A percentile compares a stretch with the other conserved stretches of the same genome.
Conservation (phyloP, 2,888 invertebrate species). For the Polyommatus iphigenia region DNA sequence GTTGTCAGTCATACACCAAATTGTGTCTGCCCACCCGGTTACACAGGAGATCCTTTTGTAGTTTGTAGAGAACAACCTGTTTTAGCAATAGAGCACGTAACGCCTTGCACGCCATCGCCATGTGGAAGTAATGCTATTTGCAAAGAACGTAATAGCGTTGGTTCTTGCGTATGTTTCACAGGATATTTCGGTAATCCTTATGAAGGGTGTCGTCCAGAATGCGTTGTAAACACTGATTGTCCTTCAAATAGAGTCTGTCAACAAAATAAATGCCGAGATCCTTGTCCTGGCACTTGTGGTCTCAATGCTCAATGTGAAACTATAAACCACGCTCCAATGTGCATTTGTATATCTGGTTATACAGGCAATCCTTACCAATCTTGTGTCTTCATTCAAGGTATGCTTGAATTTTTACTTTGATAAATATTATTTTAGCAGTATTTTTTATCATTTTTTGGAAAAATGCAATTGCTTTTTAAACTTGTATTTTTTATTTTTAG, state of each 20-base stretch:
- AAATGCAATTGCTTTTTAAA: constrained; percentile 31
- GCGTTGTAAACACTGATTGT: constrained; percentile 87
- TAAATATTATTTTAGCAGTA: not conserved
- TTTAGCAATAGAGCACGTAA: constrained; percentile 62
- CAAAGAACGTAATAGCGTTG: constrained; percentile 84
- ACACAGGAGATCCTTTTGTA: constrained; percentile 86
- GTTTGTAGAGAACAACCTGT: constrained; percentile 75
- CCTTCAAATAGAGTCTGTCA: constrained; percentile 86
- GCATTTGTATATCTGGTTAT: constrained; percentile 83
- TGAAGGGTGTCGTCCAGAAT: constrained; percentile 87
- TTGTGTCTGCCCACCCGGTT: constrained; percentile 83
- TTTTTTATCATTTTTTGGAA: not conserved
- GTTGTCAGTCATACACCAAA: constrained; percentile 87
- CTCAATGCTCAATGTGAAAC: constrained; percentile 86
- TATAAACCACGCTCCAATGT: constrained; percentile 85
- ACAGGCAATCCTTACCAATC: constrained; percentile 82
- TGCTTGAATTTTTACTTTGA: constrained; percentile 41
- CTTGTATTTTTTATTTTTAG: constrained; percentile 46
- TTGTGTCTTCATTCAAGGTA: constrained; percentile 60
- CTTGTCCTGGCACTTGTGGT: constrained; percentile 88
- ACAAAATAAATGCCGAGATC: constrained; percentile 87
- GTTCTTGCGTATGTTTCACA: constrained; percentile 84
- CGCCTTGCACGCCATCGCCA: constrained; percentile 85
- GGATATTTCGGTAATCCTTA: constrained; percentile 84
- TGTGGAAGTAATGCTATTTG: constrained; percentile 88